Percentiles rank a stretch among this genome's conserved stretches.
Evolutionary conservation across 2,888 invertebrate species (phyloP).

Genomic region (Xestia sexstrigata): DNA sequence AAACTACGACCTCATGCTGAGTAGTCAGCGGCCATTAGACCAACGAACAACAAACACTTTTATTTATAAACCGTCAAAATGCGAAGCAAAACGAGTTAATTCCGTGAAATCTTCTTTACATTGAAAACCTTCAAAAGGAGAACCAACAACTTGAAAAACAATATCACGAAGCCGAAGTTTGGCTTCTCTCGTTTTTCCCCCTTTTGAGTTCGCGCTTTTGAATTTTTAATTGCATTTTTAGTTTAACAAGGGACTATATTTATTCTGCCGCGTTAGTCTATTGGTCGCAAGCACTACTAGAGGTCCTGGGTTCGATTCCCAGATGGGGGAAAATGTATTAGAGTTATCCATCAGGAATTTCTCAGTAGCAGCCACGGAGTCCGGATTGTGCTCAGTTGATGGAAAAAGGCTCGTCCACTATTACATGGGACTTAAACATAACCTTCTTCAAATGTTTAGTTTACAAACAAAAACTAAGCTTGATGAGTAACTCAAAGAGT

Average conservation of each 20-base stretch:
- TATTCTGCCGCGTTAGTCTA: background rate
- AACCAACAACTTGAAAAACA: conserved; percentile 62
- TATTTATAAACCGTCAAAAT: conserved; percentile 18
- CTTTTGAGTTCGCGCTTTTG: conserved; percentile 58
- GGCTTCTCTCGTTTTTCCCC: conserved; percentile 54
- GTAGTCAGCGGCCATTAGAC: too few species aligned
- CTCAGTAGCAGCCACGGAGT: background rate
- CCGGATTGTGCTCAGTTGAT: background rate
- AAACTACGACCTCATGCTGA: too few species aligned
- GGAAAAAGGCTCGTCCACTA: background rate
- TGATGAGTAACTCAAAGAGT: background rate
- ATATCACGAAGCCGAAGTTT: conserved; percentile 62
- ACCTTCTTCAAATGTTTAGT: background rate
- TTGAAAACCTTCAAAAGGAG: conserved; percentile 42
- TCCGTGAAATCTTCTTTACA: conserved; percentile 35
- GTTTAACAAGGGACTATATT: conserved; percentile 45
- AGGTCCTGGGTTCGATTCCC: background rate
- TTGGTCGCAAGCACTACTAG: background rate
- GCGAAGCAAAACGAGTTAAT: conserved; percentile 28
- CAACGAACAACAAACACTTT: background rate
- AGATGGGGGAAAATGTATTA: background rate
- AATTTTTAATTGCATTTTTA: conserved; percentile 70
- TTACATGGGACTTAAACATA: too few species aligned
- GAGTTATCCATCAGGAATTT: background rate
- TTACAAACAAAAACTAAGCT: background rate